Conservation (phyloP, 2,113 vertebrate species). For the Chlamydotis undulata region DNA sequence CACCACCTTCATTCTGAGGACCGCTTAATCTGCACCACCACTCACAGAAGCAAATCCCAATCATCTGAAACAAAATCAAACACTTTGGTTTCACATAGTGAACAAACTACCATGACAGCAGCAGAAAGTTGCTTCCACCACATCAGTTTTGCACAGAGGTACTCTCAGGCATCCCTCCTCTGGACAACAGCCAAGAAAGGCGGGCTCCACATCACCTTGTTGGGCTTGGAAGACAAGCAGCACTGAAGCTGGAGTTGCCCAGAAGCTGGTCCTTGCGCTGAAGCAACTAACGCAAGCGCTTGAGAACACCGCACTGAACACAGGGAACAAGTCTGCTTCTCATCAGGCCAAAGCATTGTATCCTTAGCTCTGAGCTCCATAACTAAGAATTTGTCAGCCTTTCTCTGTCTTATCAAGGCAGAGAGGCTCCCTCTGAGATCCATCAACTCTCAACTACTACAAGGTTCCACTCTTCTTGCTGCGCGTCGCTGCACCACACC, state of each 20-base stretch:
- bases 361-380: not conserved
- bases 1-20: not conserved
- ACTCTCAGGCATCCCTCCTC: not conserved
- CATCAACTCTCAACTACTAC: not conserved
- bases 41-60: not conserved
- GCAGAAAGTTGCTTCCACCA: not conserved
- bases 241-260: not conserved
- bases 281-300: not conserved
- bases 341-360: not conserved
- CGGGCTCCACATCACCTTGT: not conserved
- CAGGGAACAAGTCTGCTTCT: not conserved
- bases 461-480: not conserved
- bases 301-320: not conserved
- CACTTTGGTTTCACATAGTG: not conserved
- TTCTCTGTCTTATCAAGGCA: not conserved
- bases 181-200: rapidly evolving
- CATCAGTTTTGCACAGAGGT: not conserved
- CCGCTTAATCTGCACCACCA: not conserved
- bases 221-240: not conserved
- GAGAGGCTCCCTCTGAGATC: rapidly evolving
- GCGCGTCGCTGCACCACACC: not conserved
- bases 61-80: not conserved
- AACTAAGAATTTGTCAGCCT: not conserved
- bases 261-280: not conserved
- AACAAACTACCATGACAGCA: rapidly evolving